A percentile compares a stretch with the other conserved stretches of the same genome.
Evolutionary conservation across 1,140 invertebrate genomes (phyloP).

Genomic region (Micrasema minimum): DNA sequence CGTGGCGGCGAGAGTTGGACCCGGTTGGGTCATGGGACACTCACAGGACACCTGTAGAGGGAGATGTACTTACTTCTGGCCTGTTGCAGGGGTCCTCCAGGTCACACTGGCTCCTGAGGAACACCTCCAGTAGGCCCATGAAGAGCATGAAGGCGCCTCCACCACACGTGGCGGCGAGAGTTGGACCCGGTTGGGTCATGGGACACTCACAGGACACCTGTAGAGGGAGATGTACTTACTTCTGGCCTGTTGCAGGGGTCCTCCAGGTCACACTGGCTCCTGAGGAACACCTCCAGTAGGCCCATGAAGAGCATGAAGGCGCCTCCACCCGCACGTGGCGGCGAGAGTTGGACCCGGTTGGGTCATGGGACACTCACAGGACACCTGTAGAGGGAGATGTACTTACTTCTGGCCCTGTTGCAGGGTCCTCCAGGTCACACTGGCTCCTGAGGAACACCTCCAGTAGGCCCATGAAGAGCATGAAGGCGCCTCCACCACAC

Average conservation of each 20-base stretch:
- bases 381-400: no score
- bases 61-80: conserved; percentile 66
- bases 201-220: no score
- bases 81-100: conserved; percentile 85
- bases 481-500: no score
- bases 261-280: conserved; percentile 85
- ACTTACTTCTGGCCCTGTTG: no score
- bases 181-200: conserved; percentile 79
- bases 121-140: conserved; percentile 86
- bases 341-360: conserved; percentile 82
- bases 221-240: no score
- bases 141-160: conserved; percentile 86
- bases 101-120: conserved; percentile 84
- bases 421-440: no score
- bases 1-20: no score
- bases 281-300: conserved; percentile 82
- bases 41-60: no score
- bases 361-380: conserved; percentile 78
- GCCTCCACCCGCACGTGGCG: conserved; percentile 81
- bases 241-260: conserved; percentile 81
- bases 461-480: no score
- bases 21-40: no score
- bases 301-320: conserved; percentile 90
- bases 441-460: no score
- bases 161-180: conserved; percentile 81